Percentiles rank a stretch among this genome's conserved stretches.
phyloP scores from a whole-genome alignment of 2,797 vertebrate species.

The Eupleurogrammus muticus region DNA sequence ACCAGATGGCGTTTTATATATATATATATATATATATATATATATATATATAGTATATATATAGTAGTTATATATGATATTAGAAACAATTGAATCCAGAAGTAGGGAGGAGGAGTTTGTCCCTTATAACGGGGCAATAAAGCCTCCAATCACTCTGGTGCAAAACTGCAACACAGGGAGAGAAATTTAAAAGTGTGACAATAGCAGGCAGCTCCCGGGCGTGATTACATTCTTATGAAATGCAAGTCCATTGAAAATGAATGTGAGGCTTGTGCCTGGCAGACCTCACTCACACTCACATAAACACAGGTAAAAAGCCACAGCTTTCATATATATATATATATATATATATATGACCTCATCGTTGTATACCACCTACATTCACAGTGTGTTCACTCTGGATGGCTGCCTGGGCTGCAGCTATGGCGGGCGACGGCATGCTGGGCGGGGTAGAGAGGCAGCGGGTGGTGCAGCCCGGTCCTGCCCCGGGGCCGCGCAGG shows the following conservation, averaged over 20 bases:
- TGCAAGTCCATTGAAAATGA: slow-evolving; percentile 4
- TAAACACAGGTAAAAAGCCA: slow-evolving; percentile 31
- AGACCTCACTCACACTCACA: slow-evolving; percentile 23
- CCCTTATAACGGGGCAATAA: slow-evolving; percentile 35
- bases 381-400: slow-evolving; percentile 54
- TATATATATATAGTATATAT: too few relatives aligned
- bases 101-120: slow-evolving; percentile 30
- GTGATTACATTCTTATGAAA: slow-evolving; percentile 45
- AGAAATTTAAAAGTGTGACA: slow-evolving; percentile 28
- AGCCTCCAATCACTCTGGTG: slow-evolving; percentile 36
- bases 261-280: slow-evolving; percentile 32
- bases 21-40: too few relatives aligned
- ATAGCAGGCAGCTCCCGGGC: slow-evolving; percentile 37
- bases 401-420: slow-evolving; percentile 48
- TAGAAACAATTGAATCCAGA: too few relatives aligned
- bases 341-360: slow-evolving; percentile 35
- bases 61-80: too few relatives aligned
- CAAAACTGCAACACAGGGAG: slow-evolving; percentile 41
- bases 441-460: too few relatives aligned
- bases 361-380: slow-evolving; percentile 54
- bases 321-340: not conserved
- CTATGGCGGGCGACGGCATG: slow-evolving; percentile 33
- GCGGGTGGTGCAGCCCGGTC: slow-evolving; percentile 38
- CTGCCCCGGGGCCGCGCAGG: slow-evolving; percentile 38
- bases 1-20: too few relatives aligned